A percentile compares a stretch with the other conserved stretches of the same genome.
Conservation (phyloP, 2,888 invertebrate genomes). For the Leucoma salicis region DNA sequence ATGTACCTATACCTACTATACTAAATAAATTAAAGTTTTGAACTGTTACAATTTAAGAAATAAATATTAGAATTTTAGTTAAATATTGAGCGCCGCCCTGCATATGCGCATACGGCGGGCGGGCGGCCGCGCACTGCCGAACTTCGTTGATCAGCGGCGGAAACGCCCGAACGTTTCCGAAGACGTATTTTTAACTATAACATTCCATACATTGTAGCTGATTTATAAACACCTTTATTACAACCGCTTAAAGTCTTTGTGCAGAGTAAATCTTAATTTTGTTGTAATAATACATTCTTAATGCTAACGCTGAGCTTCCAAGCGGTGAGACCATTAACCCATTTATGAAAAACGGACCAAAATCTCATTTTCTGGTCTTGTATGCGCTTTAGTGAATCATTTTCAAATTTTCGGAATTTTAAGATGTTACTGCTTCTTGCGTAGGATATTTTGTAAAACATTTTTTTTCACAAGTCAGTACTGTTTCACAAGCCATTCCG, state of each 20-base stretch:
- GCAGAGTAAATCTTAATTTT: slow-evolving; percentile 24
- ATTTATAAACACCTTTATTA: slow-evolving; percentile 30
- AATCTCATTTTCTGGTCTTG: slow-evolving; percentile 45
- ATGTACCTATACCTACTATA: no score
- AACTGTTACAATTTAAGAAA: slow-evolving; percentile 10
- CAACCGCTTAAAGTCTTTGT: slow-evolving; percentile 22
- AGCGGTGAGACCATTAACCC: slow-evolving; percentile 68
- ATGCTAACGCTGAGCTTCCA: slow-evolving; percentile 53
- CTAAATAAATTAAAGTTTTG: slow-evolving; percentile 7
- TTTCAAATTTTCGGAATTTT: slow-evolving; percentile 16
- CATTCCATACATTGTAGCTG: slow-evolving; percentile 39
- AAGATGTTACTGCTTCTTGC: neutral
- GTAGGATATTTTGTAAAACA: slow-evolving; percentile 6
- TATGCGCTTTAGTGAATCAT: slow-evolving; percentile 22
- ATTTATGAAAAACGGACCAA: slow-evolving; percentile 59
- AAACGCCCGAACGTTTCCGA: slow-evolving; percentile 62
- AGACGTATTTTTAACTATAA: slow-evolving; percentile 69
- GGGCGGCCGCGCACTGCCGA: slow-evolving; percentile 63
- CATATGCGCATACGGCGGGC: slow-evolving; percentile 66
- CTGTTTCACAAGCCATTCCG: no score
- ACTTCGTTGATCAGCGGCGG: slow-evolving; percentile 43
- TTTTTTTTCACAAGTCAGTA: no score
- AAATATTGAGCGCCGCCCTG: slow-evolving; percentile 53
- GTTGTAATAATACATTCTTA: slow-evolving; percentile 50
- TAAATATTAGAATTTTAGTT: slow-evolving; percentile 22